These are phyloP conservation scores for Peromyscus californicus DNA, from an alignment of 2,113 vertebrate genomes.

Conservation along the genomic window DNA sequence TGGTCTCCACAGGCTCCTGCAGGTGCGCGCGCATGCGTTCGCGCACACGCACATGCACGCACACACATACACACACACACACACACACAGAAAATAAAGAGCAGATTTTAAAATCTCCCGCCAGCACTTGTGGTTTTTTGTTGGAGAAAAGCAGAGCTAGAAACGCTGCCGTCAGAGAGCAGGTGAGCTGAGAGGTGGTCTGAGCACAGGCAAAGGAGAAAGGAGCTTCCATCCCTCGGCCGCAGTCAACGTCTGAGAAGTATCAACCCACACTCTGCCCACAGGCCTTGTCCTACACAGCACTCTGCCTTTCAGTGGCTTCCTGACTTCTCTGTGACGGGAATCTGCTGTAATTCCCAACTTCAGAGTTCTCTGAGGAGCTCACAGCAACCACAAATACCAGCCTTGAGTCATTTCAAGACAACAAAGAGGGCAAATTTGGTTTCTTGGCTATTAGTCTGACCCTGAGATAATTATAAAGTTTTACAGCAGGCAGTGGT, in stretches of 20 bases:
- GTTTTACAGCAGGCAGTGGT: conserved; percentile 73
- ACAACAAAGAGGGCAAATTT: conserved; percentile 32
- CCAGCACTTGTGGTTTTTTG: neutral
- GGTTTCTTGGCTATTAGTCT: conserved; percentile 46
- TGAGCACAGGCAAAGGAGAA: neutral
- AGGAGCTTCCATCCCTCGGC: fast-evolving
- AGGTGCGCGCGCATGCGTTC: too few species aligned
- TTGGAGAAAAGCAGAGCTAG: neutral
- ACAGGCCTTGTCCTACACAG: neutral
- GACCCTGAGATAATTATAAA: conserved; percentile 75
- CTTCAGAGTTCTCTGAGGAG: conserved; percentile 25
- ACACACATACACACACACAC: neutral
- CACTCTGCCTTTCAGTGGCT: neutral
- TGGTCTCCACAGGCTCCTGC: neutral
- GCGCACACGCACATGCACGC: neutral
- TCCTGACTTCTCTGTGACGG: neutral
- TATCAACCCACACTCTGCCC: neutral
- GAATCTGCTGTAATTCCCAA: neutral
- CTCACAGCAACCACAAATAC: neutral
- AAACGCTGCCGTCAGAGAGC: neutral
- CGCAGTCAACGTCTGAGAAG: neutral
- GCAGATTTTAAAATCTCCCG: neutral
- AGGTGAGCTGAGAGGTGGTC: neutral
- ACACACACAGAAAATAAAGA: neutral
- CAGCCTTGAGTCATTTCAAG: conserved; percentile 24